phyloP scores from a whole-genome alignment of 2,797 vertebrate species.

The Petrocephalus sullivani region DNA sequence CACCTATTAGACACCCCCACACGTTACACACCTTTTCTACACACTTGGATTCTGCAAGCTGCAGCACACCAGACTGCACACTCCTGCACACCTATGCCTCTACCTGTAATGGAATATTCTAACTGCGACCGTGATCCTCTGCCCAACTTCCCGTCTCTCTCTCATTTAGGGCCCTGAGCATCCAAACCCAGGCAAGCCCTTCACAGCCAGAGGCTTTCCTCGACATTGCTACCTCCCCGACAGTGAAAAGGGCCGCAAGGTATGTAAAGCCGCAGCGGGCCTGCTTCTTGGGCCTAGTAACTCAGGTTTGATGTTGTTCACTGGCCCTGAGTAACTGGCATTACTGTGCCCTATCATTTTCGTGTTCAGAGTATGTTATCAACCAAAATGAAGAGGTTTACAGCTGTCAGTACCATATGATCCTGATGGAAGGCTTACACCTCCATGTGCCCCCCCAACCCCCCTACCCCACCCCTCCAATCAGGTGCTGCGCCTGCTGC shows the following conservation, averaged over 20 bases:
- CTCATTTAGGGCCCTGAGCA: slow-evolving; percentile 79
- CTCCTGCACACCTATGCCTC: background rate
- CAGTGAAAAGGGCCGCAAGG: slow-evolving; percentile 87
- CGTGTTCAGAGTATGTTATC: background rate
- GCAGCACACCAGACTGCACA: background rate
- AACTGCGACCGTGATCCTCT: background rate
- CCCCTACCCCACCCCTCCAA: slow-evolving; percentile 19
- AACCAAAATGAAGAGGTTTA: background rate
- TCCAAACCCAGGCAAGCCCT: slow-evolving; percentile 83
- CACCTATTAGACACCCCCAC: background rate
- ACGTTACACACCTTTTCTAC: background rate
- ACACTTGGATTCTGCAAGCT: background rate
- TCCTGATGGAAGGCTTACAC: background rate
- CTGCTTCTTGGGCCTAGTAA: background rate
- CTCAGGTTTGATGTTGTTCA: background rate
- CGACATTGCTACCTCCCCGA: slow-evolving; percentile 93
- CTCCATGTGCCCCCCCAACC: background rate
- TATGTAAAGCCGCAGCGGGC: slow-evolving; percentile 32
- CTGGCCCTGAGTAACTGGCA: background rate
- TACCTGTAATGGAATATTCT: background rate
- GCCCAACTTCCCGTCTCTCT: background rate
- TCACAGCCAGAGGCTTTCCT: slow-evolving; percentile 87
- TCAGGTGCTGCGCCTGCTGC: slow-evolving; percentile 80
- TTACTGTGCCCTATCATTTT: background rate
- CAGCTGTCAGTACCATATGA: background rate